Evolutionary conservation across 1,140 invertebrate genomes (phyloP), one percentile per base, ranked within the genome.

Genomic region (Brachionus asplanchnoidis): DNA sequence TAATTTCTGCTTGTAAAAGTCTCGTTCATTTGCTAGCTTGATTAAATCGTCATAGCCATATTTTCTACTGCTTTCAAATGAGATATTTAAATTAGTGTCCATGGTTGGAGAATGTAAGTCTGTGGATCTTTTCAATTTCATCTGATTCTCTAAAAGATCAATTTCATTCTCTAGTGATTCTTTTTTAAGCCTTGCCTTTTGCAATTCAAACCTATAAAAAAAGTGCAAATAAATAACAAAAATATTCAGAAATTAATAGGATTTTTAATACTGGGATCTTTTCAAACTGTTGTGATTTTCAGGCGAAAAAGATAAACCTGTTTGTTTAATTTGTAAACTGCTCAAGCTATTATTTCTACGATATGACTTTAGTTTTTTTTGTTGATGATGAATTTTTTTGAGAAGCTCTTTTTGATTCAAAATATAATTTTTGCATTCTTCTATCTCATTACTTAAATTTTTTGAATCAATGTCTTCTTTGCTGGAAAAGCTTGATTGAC

Each of bases 361-460:
- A 46, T 68, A 82, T 44, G 6, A 56, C 20, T 65, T 82, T 26
- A 60, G 36, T n/a, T 44, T 60, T 68, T 82, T 82, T 60, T 82
- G 50, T 17, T 82, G 79, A 17, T 82, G 79, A 65, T 82, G 79
- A 9, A 82, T 82, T 46, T 82, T 82, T 42, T 44, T 46, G 9
- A 82, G 9, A 9, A 82, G 53, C 42, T 82, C 79, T 60, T 68
- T 60, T 68, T 82, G 79, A 42, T 82, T 68, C 11, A 82, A 28
- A 20, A 82, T 68, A 32, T 82, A 82, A 42, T 82, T 82, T 42
- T 82, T 60, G 40, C 42, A 82, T 40, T 82, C 79, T 40, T 65
- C 53, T 12, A 60, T 40, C 26, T 82, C 79, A 36, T 82, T 65
- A 11, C n/a, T 32, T 26, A 65, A 36, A 77, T 53, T 77, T 36